Conservation (phyloP, 2,888 invertebrate genomes). For the Conomelus anceps region DNA sequence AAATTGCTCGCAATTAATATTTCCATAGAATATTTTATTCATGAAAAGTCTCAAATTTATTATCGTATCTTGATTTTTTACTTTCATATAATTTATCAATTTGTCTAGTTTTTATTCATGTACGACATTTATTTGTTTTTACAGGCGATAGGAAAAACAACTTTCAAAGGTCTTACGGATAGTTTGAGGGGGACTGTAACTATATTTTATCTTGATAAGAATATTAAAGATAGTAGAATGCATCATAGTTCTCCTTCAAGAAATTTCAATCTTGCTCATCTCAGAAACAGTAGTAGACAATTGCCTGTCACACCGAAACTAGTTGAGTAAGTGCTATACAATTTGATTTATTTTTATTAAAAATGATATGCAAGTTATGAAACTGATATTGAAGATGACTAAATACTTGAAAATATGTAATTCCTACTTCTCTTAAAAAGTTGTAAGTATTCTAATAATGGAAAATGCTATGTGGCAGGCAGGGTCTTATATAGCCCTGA, state of each 20-base stretch:
- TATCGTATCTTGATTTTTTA: too few relatives aligned
- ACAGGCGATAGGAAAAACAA: conserved; percentile 57
- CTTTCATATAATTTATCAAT: too few relatives aligned
- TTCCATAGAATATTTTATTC: too few relatives aligned
- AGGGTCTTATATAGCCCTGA: too few relatives aligned
- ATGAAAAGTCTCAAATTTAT: too few relatives aligned
- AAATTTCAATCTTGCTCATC: conserved; percentile 14
- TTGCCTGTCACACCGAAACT: conserved; percentile 43
- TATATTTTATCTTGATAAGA: conserved; percentile 70
- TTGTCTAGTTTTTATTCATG: too few relatives aligned
- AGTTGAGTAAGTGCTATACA: conserved; percentile 52
- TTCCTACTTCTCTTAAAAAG: too few relatives aligned
- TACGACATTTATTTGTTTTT: conserved; percentile 37
- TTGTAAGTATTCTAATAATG: too few relatives aligned
- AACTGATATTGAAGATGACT: too few relatives aligned
- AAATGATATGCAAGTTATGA: background rate
- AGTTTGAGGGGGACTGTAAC: conserved; percentile 71
- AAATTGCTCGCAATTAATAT: too few relatives aligned
- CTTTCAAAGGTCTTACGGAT: conserved; percentile 67
- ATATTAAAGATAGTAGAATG: conserved; percentile 57
- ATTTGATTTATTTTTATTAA: conserved; percentile 35
- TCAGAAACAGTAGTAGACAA: conserved; percentile 16
- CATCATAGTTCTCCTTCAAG: conserved; percentile 26
- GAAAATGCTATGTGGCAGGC: too few relatives aligned
- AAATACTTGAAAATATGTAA: too few relatives aligned